Base-by-base conservation (phyloP, 2,797 vertebrate species). In the Rousettus madagascariensis region DNA sequence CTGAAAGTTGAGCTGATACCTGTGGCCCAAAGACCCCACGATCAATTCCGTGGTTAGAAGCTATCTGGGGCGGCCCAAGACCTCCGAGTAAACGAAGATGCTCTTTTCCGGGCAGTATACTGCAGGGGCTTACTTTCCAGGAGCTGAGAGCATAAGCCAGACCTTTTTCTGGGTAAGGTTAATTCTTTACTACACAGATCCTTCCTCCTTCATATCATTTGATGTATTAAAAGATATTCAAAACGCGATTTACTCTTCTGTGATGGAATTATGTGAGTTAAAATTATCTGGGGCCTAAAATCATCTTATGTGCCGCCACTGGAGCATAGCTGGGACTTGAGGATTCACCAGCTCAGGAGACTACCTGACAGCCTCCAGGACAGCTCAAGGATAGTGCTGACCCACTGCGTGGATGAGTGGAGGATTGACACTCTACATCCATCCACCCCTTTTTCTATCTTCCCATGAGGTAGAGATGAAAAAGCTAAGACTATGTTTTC, bases 391-490 rank as follows among this genome's bases (percentile, higher is more conserved):
- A 63, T 38, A 22, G 53, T 0, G 11, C 53, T 22, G 38, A 61
- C 38, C 78, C 71, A 15, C n/a, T 26, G 11, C 2, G 2, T 3
- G 46, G 5, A 3, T 6, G 9, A 26, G 1, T 7, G 33, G 26
- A 4, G 5, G 6, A 11, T 1, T 3, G 55, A 63, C 5, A 0
- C 28, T 33, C 28, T 11, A 28, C 8, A 3, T 43, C 24, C 71
- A 9, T 16, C 4, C 28, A 24, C 55, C n/a, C 20, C 36, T 24
- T 38, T 2, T 38, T 20, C 55, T 38, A n/a, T 30, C 11, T 71
- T 24, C 77, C 36, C 4, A 12, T 7, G 10, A 36, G 43, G 17
- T 10, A 6, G 80, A 80, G 57, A 33, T 43, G 13, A 57, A 41
- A 51, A 66, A 6, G 43, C 11, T 55, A 17, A 11, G 17, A 0